Evolutionary conservation across 2,888 invertebrate species (phyloP).

Genomic region (Argyra leucocephala): DNA sequence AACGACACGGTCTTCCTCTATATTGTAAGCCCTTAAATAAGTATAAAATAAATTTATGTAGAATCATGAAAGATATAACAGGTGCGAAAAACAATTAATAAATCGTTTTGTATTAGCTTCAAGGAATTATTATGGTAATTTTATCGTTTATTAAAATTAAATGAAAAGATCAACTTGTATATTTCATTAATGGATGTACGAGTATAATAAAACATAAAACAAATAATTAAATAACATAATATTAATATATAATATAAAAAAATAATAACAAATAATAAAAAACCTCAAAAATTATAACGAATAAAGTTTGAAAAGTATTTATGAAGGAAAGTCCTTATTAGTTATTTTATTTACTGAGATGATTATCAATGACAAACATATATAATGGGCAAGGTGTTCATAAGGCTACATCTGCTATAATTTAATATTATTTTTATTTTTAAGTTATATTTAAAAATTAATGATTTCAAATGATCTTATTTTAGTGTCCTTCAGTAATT

Average conservation of each 20-base stretch:
- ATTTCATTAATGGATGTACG: not conserved
- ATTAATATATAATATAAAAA: not conserved
- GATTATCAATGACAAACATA: too few relatives aligned
- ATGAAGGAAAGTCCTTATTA: not conserved
- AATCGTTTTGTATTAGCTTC: conserved; percentile 4
- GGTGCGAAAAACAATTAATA: conserved; percentile 10
- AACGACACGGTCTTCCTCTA: too few relatives aligned
- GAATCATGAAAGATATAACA: not conserved
- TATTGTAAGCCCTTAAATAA: too few relatives aligned
- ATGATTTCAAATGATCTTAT: too few relatives aligned
- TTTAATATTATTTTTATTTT: too few relatives aligned
- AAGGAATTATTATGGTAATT: conserved; percentile 6
- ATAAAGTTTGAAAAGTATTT: too few relatives aligned
- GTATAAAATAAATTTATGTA: not conserved
- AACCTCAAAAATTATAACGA: not conserved
- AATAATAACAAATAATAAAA: not conserved
- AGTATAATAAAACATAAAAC: too few relatives aligned
- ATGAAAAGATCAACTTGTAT: not conserved
- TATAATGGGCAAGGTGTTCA: too few relatives aligned
- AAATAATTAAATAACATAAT: too few relatives aligned
- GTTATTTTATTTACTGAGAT: not conserved
- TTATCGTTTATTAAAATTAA: not conserved
- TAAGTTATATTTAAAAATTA: too few relatives aligned
- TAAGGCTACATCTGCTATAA: too few relatives aligned
- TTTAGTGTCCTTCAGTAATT: too few relatives aligned